phyloP scores from a whole-genome alignment of 2,113 vertebrate species.

The Chunga burmeisteri region DNA sequence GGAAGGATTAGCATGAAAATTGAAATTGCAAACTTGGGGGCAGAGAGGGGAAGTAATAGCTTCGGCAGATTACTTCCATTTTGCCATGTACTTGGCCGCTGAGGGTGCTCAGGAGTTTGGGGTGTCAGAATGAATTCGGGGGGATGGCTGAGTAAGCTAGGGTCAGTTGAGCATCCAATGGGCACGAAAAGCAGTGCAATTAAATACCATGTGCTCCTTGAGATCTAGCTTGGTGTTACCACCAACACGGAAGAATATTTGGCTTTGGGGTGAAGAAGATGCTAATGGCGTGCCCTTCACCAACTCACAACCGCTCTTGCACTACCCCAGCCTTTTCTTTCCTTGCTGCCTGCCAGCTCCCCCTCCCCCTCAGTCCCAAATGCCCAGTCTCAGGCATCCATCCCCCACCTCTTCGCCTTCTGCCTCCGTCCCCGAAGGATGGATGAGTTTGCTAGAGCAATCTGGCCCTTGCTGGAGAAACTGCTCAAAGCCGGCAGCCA shows the following conservation, averaged over 20 bases:
- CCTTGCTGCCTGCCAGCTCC: neutral
- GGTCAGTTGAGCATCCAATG: neutral
- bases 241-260: neutral
- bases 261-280: neutral
- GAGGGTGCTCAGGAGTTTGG: neutral
- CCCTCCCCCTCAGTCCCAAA: neutral
- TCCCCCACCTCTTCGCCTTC: neutral
- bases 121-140: neutral
- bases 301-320: neutral
- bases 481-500: neutral
- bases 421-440: constrained; percentile 16
- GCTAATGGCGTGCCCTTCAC: rapidly evolving
- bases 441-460: constrained; percentile 59
- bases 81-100: rapidly evolving
- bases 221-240: neutral
- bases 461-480: constrained; percentile 42
- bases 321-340: neutral
- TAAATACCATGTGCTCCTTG: neutral
- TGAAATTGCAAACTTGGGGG: neutral
- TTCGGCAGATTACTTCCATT: neutral
- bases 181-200: rapidly evolving
- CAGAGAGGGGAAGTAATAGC: neutral
- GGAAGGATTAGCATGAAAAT: neutral
- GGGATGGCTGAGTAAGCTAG: neutral
- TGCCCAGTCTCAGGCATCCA: neutral